Percentiles rank a stretch among this genome's conserved stretches.
Evolutionary conservation across 2,888 invertebrate genomes (phyloP).

Genomic region (Drosophila peninsularis): DNA sequence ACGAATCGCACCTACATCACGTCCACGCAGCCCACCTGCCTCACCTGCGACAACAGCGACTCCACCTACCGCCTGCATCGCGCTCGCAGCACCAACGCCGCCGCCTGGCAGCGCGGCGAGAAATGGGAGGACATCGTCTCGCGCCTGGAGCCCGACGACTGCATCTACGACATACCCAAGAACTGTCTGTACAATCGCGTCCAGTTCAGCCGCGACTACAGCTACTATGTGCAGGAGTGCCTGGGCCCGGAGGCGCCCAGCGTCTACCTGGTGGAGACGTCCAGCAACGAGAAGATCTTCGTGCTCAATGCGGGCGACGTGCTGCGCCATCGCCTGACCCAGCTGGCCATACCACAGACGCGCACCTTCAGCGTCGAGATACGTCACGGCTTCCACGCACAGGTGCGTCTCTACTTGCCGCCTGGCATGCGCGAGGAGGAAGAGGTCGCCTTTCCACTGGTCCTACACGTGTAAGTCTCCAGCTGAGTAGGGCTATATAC

Average conservation of each 20-base stretch:
- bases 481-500: constrained; percentile 48
- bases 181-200: constrained; percentile 88
- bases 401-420: constrained; percentile 92
- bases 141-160: constrained; percentile 68
- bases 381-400: constrained; percentile 88
- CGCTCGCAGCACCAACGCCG: constrained; percentile 53
- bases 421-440: constrained; percentile 93
- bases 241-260: constrained; percentile 91
- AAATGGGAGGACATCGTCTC: constrained; percentile 68
- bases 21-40: constrained; percentile 83
- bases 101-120: constrained; percentile 59
- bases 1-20: constrained; percentile 84
- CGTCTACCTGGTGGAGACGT: constrained; percentile 87
- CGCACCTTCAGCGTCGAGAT: constrained; percentile 89
- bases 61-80: constrained; percentile 80
- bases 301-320: constrained; percentile 89
- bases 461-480: constrained; percentile 91
- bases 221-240: constrained; percentile 90
- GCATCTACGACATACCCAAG: constrained; percentile 85
- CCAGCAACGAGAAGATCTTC: constrained; percentile 87
- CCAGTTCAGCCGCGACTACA: constrained; percentile 88
- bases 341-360: constrained; percentile 90
- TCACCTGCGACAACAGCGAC: constrained; percentile 84
- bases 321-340: constrained; percentile 87
- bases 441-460: constrained; percentile 91